Evolutionary conservation across 2,888 invertebrate species (phyloP), one percentile per base, ranked within the genome.

Genomic region (Cryptus armator): DNA sequence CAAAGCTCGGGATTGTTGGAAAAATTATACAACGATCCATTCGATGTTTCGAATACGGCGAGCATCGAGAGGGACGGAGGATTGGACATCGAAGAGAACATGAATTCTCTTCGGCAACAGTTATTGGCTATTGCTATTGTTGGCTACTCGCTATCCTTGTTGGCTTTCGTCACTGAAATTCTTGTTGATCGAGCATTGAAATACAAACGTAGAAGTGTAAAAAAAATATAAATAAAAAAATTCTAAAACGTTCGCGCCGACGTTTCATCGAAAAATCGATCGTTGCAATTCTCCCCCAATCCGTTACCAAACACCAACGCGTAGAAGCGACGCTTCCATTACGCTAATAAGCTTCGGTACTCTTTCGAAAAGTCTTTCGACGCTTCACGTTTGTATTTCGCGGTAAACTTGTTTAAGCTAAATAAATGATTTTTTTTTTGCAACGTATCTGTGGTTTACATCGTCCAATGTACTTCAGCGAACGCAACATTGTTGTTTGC

Each of bases 131-230:
- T 85, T 3, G 48, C 5, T 3, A 24, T 51, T 10, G 44, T 77
- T 44, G 85, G 85, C 24, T 80, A 67, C 37, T 4, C 70, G 3
- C 6, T 67, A 24, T 72, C 81, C 3, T 14, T 48, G 0, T 9
- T 81, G 5, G 29, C n/a, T 10, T 80, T 86, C 7, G 14, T 85
- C 56, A 75, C 24, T 0, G 86, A 86, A 19, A 78, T 84, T 37
- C 10, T 64, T 9, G 29, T 78, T 10, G 12, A 78, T 70, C 24
- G 51, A 9, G 5, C 53, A 14, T 1, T 7, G 12, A 72, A 71
- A 72, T 77, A 10, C 5, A 53, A 37, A 44, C 24, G n/a, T 10
- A 19, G 51, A 24, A 24, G 3, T 3, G 14, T 12, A 12, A 48
- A 48, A 12, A 14, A 7, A 7, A 14, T 0, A 48, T 9, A 12